phyloP scores from a whole-genome alignment of 2,888 invertebrate genomes.

The Anticlea derivata region DNA sequence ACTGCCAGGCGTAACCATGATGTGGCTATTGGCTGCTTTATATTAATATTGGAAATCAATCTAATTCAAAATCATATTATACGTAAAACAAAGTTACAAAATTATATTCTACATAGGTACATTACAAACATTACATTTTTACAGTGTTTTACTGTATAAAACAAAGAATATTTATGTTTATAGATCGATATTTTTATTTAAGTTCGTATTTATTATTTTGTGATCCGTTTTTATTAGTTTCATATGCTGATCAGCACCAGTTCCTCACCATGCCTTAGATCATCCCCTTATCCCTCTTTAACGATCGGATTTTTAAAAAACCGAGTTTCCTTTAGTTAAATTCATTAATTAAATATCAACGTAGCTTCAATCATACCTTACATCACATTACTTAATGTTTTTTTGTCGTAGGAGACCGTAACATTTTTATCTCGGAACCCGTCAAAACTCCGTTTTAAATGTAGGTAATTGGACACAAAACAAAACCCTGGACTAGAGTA shows the following conservation, averaged over 20 bases:
- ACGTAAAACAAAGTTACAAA: constrained; percentile 24
- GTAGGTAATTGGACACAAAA: neutral
- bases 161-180: neutral
- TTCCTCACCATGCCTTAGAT: constrained; percentile 53
- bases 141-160: neutral
- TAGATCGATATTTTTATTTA: constrained; percentile 10
- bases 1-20: constrained; percentile 68
- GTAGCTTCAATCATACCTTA: constrained; percentile 22
- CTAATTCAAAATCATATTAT: constrained; percentile 37
- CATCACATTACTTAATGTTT: constrained; percentile 30
- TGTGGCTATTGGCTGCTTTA: constrained; percentile 75
- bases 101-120: constrained; percentile 3
- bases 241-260: constrained; percentile 48
- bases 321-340: constrained; percentile 5
- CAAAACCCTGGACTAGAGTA: no score
- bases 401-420: constrained; percentile 20
- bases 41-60: constrained; percentile 57
- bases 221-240: constrained; percentile 47
- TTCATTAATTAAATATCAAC: constrained; percentile 33
- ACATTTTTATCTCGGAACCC: constrained; percentile 14
- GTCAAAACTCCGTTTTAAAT: constrained; percentile 12
- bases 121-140: neutral
- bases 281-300: constrained; percentile 40
- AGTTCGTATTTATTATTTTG: constrained; percentile 43
- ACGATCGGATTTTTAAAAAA: constrained; percentile 4